A percentile compares a stretch with the other conserved stretches of the same genome.
phyloP scores from a whole-genome alignment of 2,888 invertebrate genomes.

The Melitaea athalia region DNA sequence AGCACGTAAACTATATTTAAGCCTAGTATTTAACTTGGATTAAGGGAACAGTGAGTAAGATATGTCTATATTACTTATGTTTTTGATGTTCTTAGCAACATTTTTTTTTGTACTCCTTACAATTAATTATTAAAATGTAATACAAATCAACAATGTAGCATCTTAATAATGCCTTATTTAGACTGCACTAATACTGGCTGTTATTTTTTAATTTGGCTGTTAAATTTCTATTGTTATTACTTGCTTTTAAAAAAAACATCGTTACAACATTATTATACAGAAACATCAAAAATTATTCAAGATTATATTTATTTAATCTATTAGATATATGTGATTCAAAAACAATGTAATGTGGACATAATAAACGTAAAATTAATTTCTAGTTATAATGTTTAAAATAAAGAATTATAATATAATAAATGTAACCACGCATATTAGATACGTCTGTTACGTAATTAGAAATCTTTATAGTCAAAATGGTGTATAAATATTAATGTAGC shows the following conservation, averaged over 20 bases:
- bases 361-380: background rate
- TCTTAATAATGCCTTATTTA: no score
- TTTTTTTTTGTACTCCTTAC: no score
- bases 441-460: constrained; percentile 5
- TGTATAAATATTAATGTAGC: constrained; percentile 16
- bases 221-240: no score
- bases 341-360: constrained; percentile 12
- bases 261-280: background rate
- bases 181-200: no score
- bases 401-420: background rate
- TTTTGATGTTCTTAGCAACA: background rate
- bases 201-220: no score
- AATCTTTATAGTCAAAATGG: background rate
- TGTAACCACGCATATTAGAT: constrained; percentile 22
- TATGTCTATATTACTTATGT: constrained; percentile 5
- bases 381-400: background rate
- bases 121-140: no score
- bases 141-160: no score
- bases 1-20: constrained; percentile 24
- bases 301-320: background rate
- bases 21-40: constrained; percentile 22
- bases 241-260: no score
- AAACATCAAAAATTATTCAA: background rate
- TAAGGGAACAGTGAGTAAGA: constrained; percentile 24
- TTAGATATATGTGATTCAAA: background rate